A percentile compares a stretch with the other conserved stretches of the same genome.
These are phyloP conservation scores for Allacma fusca DNA, from an alignment of 2,888 invertebrate genomes.

Conservation along the genomic window DNA sequence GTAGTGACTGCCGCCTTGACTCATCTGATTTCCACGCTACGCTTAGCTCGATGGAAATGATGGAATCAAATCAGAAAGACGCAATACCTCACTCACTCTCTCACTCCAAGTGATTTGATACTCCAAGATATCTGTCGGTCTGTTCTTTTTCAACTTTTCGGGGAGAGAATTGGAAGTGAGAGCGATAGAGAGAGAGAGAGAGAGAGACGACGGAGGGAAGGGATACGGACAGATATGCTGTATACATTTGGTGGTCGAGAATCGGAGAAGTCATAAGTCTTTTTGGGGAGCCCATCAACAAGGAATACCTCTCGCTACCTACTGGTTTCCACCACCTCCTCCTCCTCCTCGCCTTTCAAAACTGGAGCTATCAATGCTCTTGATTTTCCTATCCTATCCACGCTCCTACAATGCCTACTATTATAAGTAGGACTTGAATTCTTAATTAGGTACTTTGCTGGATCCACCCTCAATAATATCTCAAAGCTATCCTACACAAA, in stretches of 20 bases:
- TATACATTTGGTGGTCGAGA: constrained; percentile 2
- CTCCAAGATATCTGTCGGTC: constrained; percentile 29
- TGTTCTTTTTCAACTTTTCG: constrained; percentile 25
- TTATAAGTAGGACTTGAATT: constrained; percentile 34
- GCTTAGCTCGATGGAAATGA: constrained; percentile 41
- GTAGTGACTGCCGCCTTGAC: constrained; percentile 25
- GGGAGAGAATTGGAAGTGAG: background rate
- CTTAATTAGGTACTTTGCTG: constrained; percentile 38
- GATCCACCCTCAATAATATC: constrained; percentile 31
- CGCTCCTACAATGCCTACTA: background rate
- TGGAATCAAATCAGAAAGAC: constrained; percentile 41
- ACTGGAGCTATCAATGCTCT: background rate
- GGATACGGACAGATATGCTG: background rate
- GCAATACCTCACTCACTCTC: constrained; percentile 24
- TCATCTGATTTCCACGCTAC: constrained; percentile 39
- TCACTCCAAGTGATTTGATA: constrained; percentile 39
- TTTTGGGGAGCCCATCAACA: constrained; percentile 26
- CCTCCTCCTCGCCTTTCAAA: background rate
- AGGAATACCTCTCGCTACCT: constrained; percentile 5
- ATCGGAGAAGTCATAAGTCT: constrained; percentile 32
- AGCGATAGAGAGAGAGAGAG: background rate
- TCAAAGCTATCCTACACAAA: constrained; percentile 1
- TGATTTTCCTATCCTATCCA: background rate
- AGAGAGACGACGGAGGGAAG: background rate
- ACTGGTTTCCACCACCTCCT: background rate